Percentiles rank a stretch among this genome's conserved stretches.
phyloP scores from a whole-genome alignment of 2,797 vertebrate species.

The Tenualosa ilisha region DNA sequence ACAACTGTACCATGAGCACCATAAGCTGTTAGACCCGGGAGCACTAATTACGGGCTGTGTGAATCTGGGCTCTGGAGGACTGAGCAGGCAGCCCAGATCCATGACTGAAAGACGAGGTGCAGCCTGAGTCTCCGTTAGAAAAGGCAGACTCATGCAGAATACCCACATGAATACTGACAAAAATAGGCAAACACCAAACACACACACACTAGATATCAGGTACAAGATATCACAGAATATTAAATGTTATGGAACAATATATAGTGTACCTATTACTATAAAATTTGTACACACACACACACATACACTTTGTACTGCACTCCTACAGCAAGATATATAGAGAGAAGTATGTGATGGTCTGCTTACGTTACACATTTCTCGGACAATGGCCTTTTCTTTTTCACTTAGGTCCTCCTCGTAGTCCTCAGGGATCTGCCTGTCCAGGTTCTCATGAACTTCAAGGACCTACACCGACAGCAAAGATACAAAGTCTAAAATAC shows the following conservation, averaged over 20 bases:
- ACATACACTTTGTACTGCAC: neutral
- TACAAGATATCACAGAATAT: neutral
- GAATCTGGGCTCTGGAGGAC: conserved; percentile 38
- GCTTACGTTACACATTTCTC: conserved; percentile 94
- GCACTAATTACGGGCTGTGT: conserved; percentile 48
- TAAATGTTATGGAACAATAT: neutral
- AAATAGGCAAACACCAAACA: too few relatives aligned
- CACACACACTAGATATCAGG: neutral
- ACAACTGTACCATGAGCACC: conserved; percentile 46
- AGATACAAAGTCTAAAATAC: neutral
- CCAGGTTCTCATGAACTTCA: conserved; percentile 87
- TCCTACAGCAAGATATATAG: neutral
- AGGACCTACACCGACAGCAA: conserved; percentile 73
- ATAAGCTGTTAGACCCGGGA: conserved; percentile 30
- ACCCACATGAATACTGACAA: neutral
- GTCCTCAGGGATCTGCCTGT: conserved; percentile 82
- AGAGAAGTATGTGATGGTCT: conserved; percentile 22
- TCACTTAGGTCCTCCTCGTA: conserved; percentile 90
- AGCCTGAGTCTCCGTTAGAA: neutral
- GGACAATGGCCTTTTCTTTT: conserved; percentile 93
- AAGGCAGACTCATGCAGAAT: neutral
- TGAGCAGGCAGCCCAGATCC: conserved; percentile 41
- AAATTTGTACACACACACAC: neutral
- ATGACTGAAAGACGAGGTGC: neutral
- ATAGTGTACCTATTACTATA: neutral